Evolutionary conservation across 2,113 vertebrate species (phyloP), one percentile per base, ranked within the genome.

Genomic region (Polypterus bichir): DNA sequence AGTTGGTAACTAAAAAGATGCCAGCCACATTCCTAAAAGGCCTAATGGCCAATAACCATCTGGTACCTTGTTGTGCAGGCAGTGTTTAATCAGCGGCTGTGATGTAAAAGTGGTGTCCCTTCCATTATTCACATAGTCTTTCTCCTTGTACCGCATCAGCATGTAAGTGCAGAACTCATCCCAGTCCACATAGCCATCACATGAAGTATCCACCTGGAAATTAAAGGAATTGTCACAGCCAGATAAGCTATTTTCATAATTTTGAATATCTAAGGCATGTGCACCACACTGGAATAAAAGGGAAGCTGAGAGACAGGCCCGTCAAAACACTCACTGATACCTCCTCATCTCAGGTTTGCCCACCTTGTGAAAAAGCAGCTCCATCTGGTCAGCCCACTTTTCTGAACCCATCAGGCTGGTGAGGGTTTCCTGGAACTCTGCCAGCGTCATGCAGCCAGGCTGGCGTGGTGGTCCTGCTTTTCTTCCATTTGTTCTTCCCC

Each of bases 291-390:
- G 54, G 10, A 54, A 3, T 3, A 3, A 11, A 11, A 11, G 54
- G 53, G 54, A 27, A 27, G 3, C 10, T 55, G 27, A 27, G 27
- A 27, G 27, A 27, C 27, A 27, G 27, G 27, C 27, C 27, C 27
- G 27, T 27, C 27, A 27, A 27, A 27, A 1, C 27, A 27, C 27
- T 27, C 27, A 27, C 27, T 27, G 27, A 27, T 27, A 27, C 27
- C 27, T 27, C 27, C 27, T 27, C 27, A 27, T 27, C 27, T 27
- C 27, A 27, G 27, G 27, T 27, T 27, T 27, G 52, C 59, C 66
- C 59, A 77, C 80, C 75, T 82, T 77, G 57, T 46, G 70, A 65
- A 81, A 76, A 56, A 81, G 75, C 63, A 71, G 64, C 51, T 73
- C 69, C 9, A 71, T 70, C 64, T 74, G 75, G 1, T 27, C 53